Base-by-base conservation (phyloP, 1,140 invertebrate species). In the Drosophila baimaii region DNA sequence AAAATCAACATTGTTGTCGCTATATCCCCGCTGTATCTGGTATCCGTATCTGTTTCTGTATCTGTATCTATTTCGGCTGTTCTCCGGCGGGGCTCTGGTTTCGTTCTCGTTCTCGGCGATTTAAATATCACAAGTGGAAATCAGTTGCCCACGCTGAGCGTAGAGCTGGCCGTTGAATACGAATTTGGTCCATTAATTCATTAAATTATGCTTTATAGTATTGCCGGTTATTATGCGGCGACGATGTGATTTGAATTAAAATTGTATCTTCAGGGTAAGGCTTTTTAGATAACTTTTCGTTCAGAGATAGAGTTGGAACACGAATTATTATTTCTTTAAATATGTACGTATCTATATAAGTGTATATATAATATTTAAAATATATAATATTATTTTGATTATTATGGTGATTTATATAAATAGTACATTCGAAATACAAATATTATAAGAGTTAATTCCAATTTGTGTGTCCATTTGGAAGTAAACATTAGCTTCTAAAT, bases 161-260 rank as follows among this genome's bases (percentile, higher is more conserved):
- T 5, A 46, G 73, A 61, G 35, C 54, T 41, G 47, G 54, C 39
- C n/a, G 37, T 61, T 66, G 47, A 74, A 58, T 74, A 62, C 54
- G 35, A 57, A 55, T 79, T 79, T 55, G 57, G 69, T 57, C 47
- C 17, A 69, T 77, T 72, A 79, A 79, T 88, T 88, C 68, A 88
- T 85, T 86, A 81, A 85, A 86, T 79, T 82, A 86, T 86, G 64
- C 61, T 84, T 86, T 86, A 84, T 81, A 70, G n/a, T 78, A 35
- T 71, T 58, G 31, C 31, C 44, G 21, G 19, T 29, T 57, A 33
- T 58, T 25, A 19, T 46, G 29, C 17, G 4, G 39, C 52, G 55
- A 43, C 51, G 41, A 77, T 41, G 43, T 61, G 21, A 55, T 44
- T 64, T 7, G n/a, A 52, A 37, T 12, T 0, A 49, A 31, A 23